Conservation (phyloP, 2,113 vertebrate species). For the Argyrosomus japonicus region DNA sequence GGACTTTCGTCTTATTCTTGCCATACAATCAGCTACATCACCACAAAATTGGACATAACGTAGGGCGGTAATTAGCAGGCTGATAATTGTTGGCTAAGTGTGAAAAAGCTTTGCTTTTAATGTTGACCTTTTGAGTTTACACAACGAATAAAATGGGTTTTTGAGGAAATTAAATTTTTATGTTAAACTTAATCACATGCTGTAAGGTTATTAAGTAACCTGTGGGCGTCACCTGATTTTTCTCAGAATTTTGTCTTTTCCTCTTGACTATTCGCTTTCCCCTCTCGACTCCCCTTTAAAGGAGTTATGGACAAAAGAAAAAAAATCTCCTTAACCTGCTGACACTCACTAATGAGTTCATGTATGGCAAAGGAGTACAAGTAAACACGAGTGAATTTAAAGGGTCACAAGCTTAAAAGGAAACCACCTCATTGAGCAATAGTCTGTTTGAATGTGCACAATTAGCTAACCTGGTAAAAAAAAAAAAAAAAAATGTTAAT, state of each 20-base stretch:
- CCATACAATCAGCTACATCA: not conserved
- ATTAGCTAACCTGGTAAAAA: not conserved
- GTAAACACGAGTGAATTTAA: not conserved
- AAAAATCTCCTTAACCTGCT: not conserved
- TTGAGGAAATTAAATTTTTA: not conserved
- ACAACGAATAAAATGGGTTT: not conserved
- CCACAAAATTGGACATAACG: not conserved
- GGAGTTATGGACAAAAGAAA: not conserved
- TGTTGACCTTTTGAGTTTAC: not conserved
- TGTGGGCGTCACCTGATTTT: too few relatives aligned
- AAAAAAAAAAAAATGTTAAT: not conserved
- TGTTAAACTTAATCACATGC: not conserved
- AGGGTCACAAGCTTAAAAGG: not conserved
- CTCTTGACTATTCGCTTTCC: not conserved
- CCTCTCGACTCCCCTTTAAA: not conserved
- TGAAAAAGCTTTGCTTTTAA: not conserved
- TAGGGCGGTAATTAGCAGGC: too few relatives aligned
- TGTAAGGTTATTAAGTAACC: not conserved
- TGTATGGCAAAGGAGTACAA: not conserved
- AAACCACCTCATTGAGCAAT: not conserved
- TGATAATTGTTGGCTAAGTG: not conserved
- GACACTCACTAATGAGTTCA: not conserved
- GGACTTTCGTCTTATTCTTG: not conserved
- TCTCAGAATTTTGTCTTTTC: not conserved
- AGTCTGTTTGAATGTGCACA: not conserved